Base-by-base conservation (phyloP, 1,140 invertebrate species). In the Delia radicum region DNA sequence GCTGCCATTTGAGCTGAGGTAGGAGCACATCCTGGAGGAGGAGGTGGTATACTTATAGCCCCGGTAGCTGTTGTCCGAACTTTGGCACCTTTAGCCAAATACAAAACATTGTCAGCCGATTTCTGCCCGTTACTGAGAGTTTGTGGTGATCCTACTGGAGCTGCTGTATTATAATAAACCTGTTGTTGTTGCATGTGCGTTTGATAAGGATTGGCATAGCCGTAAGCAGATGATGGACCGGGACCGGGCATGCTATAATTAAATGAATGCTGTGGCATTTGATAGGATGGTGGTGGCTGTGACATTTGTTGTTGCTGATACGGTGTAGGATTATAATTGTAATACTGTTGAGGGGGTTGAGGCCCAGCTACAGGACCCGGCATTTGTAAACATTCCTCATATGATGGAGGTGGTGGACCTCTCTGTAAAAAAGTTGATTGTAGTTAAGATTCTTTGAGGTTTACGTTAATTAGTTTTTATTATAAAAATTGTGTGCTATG, bases 1-100 rank as follows among this genome's bases (percentile, higher is more conserved):
- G 82, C 83, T 0, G 84, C 84, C 67, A 82, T 76, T 65, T 85
- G 84, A 0, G 80, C 84, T 0, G 84, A 80, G 2, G 83, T 85
- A 1, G 84, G 83, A 65, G 82, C 62, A 33, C 76, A 83, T 1
- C 84, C 84, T 0, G 84, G 84, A 7, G 84, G 84, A 2, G 84
- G 84, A n/a, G 84, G 84, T 3, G 84, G 84, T 26, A 85, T 77
- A 13, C 78, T 77, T 6, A 85, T 79, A 12, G 79, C 76, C 21
- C 83, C 83, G 3, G 75, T 21, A 0, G 78, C 46, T 74, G 80
- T 82, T 3, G 79, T 81, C 5, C 83, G 76, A 28, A 83, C 6
- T 27, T 81, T 77, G 8, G 83, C 83, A 4, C 83, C 79, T 12
- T 81, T 67, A 48, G 83, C 80, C 63, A 85, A 33, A 15, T 79